Evolutionary conservation across 2,888 invertebrate species (phyloP).

Genomic region (Carterocephalus palaemon): DNA sequence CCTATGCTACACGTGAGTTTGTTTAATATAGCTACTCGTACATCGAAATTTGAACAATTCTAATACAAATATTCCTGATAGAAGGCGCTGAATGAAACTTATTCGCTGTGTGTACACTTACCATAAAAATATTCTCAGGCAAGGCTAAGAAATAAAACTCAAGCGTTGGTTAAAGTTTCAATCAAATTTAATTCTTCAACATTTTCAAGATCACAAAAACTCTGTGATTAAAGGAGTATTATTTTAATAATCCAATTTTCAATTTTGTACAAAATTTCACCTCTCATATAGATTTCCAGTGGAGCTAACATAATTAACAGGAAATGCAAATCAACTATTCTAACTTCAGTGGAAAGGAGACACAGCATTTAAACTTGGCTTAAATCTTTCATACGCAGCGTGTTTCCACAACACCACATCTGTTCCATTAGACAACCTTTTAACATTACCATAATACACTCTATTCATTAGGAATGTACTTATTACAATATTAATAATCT

Average conservation of each 20-base stretch:
- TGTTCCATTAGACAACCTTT: slow-evolving; percentile 58
- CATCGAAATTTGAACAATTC: not conserved
- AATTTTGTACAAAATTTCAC: slow-evolving; percentile 78
- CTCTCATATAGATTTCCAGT: slow-evolving; percentile 58
- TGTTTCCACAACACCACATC: slow-evolving; percentile 25
- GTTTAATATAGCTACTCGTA: not conserved
- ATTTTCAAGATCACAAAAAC: slow-evolving; percentile 72
- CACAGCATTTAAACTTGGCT: slow-evolving; percentile 54
- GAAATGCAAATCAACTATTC: slow-evolving; percentile 60
- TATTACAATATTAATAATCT: slow-evolving; percentile 76
- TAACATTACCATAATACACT: slow-evolving; percentile 72
- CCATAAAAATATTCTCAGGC: too few species aligned
- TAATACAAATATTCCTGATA: slow-evolving; percentile 27
- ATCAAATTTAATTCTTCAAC: slow-evolving; percentile 73
- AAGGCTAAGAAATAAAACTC: slow-evolving; percentile 53
- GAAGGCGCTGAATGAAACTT: slow-evolving; percentile 38
- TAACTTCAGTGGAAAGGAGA: slow-evolving; percentile 53
- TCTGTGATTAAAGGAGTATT: slow-evolving; percentile 59
- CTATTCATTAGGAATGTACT: slow-evolving; percentile 76
- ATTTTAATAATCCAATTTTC: slow-evolving; percentile 61
- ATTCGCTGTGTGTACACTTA: too few species aligned
- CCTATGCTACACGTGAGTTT: slow-evolving; percentile 84
- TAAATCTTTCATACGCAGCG: slow-evolving; percentile 28
- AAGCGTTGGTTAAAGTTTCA: slow-evolving; percentile 51
- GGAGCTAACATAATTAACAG: slow-evolving; percentile 53